Percentiles rank a stretch among this genome's conserved stretches.
phyloP scores from a whole-genome alignment of 2,888 invertebrate species.

The Physocephala rufipes region DNA sequence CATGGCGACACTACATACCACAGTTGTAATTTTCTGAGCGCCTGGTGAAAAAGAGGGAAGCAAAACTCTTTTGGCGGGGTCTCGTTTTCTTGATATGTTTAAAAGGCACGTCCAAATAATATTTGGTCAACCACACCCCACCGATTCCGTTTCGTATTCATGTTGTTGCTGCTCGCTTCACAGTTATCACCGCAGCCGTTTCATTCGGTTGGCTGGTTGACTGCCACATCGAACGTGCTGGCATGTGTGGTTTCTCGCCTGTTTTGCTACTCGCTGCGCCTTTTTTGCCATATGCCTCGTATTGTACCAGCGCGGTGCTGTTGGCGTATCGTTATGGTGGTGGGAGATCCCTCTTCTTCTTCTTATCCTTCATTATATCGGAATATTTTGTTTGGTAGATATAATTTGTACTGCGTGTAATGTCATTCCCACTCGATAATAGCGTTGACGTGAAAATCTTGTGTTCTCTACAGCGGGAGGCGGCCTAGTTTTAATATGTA shows the following conservation, averaged over 20 bases:
- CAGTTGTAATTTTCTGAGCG: slow-evolving; percentile 53
- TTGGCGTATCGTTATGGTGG: slow-evolving; percentile 23
- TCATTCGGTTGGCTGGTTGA: slow-evolving; percentile 31
- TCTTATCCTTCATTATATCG: not conserved
- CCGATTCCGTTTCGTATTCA: slow-evolving; percentile 12
- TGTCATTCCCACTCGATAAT: slow-evolving; percentile 42
- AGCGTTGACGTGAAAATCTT: not conserved
- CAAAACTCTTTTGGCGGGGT: slow-evolving; percentile 67
- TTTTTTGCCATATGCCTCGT: no score
- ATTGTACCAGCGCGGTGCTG: no score
- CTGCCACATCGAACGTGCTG: not conserved
- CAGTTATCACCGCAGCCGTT: slow-evolving; percentile 11
- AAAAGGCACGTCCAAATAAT: slow-evolving; percentile 46
- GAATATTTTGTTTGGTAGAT: slow-evolving; percentile 28
- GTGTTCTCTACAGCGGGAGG: not conserved
- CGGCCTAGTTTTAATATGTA: not conserved
- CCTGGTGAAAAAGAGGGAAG: slow-evolving; percentile 67
- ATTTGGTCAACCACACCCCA: slow-evolving; percentile 30
- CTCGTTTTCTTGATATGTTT: slow-evolving; percentile 57
- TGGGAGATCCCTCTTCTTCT: no score
- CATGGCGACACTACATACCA: not conserved
- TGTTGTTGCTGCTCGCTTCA: slow-evolving; percentile 18
- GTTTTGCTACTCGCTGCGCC: slow-evolving; percentile 11
- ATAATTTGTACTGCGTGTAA: slow-evolving; percentile 38
- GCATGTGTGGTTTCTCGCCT: not conserved